These are phyloP conservation scores for Thymelicus lineola DNA, from an alignment of 2,888 invertebrate species.

Conservation along the genomic window DNA sequence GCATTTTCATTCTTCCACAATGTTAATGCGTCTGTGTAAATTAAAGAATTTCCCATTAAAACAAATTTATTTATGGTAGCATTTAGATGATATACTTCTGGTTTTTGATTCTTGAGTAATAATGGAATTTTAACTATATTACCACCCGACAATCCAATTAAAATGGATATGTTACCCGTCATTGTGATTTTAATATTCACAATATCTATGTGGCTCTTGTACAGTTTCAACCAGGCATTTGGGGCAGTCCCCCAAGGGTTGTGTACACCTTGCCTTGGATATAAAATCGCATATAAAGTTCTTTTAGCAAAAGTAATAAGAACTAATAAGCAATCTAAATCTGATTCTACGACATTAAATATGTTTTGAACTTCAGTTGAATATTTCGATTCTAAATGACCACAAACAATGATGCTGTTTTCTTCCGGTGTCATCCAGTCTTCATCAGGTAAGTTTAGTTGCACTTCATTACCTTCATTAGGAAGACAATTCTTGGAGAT, in stretches of 20 bases:
- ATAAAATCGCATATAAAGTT: conserved; percentile 57
- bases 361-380: conserved; percentile 16
- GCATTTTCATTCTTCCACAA: conserved; percentile 67
- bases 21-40: conserved; percentile 68
- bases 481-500: background rate
- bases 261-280: conserved; percentile 44
- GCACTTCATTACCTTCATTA: background rate
- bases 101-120: conserved; percentile 43
- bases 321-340: background rate
- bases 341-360: conserved; percentile 31
- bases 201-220: conserved; percentile 65
- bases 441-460: background rate
- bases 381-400: background rate
- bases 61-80: conserved; percentile 60
- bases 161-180: conserved; percentile 47
- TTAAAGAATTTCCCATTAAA: conserved; percentile 50
- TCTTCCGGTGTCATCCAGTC: background rate
- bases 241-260: background rate
- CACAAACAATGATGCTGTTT: background rate
- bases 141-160: conserved; percentile 64
- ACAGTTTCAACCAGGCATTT: conserved; percentile 50
- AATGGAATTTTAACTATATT: conserved; percentile 60
- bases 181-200: conserved; percentile 55
- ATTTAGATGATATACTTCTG: conserved; percentile 63
- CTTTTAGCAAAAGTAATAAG: conserved; percentile 59